Percentiles rank a stretch among this genome's conserved stretches.
Conservation (phyloP, 2,888 invertebrate species). For the Trissoscelio sp. region DNA sequence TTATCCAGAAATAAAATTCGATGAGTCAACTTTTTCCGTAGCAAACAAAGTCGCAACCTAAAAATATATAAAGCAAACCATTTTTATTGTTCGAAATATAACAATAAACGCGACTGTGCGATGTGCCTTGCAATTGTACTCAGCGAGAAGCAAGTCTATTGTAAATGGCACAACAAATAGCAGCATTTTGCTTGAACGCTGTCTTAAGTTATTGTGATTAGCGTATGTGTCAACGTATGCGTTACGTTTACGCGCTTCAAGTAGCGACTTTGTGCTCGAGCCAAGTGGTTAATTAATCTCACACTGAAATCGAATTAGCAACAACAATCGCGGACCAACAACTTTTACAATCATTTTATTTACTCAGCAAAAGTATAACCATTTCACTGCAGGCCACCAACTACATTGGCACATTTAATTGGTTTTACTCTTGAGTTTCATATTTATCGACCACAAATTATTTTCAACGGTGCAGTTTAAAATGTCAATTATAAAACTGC, state of each 20-base stretch:
- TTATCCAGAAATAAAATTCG: too few species aligned
- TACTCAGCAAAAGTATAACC: not conserved
- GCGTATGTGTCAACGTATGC: slow-evolving; percentile 13
- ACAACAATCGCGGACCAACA: slow-evolving; percentile 4
- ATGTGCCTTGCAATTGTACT: too few species aligned
- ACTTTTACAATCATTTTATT: slow-evolving; percentile 18
- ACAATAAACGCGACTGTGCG: slow-evolving; percentile 19
- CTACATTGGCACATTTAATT: not conserved
- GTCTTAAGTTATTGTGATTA: slow-evolving; percentile 33
- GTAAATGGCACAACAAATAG: slow-evolving; percentile 5
- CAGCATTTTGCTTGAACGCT: slow-evolving; percentile 8
- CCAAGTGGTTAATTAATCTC: slow-evolving; percentile 26
- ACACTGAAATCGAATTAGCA: slow-evolving; percentile 10
- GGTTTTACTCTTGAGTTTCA: slow-evolving; percentile 4
- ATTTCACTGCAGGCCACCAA: not conserved
- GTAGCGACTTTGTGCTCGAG: too few species aligned
- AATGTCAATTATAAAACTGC: slow-evolving; percentile 25
- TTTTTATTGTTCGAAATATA: slow-evolving; percentile 19
- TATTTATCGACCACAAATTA: slow-evolving; percentile 11
- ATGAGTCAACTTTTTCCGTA: not conserved
- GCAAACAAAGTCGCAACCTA: slow-evolving; percentile 6
- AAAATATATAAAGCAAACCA: slow-evolving; percentile 19
- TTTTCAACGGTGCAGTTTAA: slow-evolving; percentile 20
- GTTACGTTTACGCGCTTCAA: too few species aligned
- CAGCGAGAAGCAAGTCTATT: not conserved